These are phyloP conservation scores for Polylopha cassiicola DNA, from an alignment of 2,888 invertebrate genomes.

Conservation along the genomic window DNA sequence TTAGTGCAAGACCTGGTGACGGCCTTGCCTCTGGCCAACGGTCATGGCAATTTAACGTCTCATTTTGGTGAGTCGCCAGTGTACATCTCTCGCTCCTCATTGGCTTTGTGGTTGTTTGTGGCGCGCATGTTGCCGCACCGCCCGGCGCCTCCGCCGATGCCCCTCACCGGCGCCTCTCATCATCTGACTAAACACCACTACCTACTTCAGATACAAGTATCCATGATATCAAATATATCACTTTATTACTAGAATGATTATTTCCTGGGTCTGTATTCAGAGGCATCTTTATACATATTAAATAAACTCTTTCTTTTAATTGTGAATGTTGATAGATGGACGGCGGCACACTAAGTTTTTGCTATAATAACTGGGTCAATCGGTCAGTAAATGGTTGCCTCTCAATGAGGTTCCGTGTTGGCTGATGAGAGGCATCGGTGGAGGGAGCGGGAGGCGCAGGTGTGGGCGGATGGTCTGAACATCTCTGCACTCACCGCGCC, in stretches of 20 bases:
- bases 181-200: background rate
- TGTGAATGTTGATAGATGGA: too few species aligned
- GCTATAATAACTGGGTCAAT: background rate
- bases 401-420: too few species aligned
- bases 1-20: conserved; percentile 78
- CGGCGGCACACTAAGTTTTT: too few species aligned
- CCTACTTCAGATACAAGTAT: conserved; percentile 1
- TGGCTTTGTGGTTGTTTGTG: conserved; percentile 72
- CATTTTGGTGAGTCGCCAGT: conserved; percentile 76
- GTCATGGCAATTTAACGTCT: conserved; percentile 75
- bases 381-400: too few species aligned
- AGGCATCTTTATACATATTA: too few species aligned
- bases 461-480: conserved; percentile 47
- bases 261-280: conserved; percentile 16
- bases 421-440: conserved; percentile 38
- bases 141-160: conserved; percentile 27
- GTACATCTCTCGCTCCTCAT: conserved; percentile 63
- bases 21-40: conserved; percentile 76
- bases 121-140: conserved; percentile 65
- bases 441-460: conserved; percentile 48
- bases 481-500: conserved; percentile 51
- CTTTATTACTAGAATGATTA: conserved; percentile 9
- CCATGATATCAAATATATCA: conserved; percentile 7
- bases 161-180: conserved; percentile 9
- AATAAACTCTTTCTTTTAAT: too few species aligned